phyloP scores from a whole-genome alignment of 2,113 vertebrate species.

The Panurus biarmicus region DNA sequence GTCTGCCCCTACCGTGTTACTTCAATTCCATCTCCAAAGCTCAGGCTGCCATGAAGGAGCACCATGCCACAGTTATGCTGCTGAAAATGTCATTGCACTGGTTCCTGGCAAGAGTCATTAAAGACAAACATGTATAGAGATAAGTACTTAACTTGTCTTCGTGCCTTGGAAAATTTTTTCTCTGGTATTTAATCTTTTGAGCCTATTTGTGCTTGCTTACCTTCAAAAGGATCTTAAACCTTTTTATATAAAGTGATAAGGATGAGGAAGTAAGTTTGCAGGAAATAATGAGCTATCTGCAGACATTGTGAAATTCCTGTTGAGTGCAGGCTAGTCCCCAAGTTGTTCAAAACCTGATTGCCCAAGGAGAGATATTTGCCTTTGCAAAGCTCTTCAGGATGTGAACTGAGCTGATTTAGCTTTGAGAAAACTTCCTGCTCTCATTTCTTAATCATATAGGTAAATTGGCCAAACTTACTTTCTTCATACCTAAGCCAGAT shows the following conservation, averaged over 20 bases:
- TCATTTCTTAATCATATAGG: not conserved
- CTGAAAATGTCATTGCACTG: not conserved
- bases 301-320: not conserved
- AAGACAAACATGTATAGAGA: not conserved
- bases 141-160: not conserved
- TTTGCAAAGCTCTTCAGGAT: not conserved
- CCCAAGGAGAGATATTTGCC: not conserved
- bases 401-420: not conserved
- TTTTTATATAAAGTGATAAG: not conserved
- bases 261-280: not conserved
- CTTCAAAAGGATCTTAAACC: not conserved
- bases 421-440: not conserved
- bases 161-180: not conserved
- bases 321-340: not conserved
- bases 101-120: not conserved
- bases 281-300: not conserved
- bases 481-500: not conserved
- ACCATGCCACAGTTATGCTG: rapidly evolving
- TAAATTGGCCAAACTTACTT: not conserved
- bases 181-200: not conserved
- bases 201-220: not conserved
- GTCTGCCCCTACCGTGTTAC: not conserved
- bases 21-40: not conserved
- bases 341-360: not conserved
- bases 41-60: not conserved